Conservation (phyloP, 1,140 invertebrate genomes). For the Chrysopa pallens region DNA sequence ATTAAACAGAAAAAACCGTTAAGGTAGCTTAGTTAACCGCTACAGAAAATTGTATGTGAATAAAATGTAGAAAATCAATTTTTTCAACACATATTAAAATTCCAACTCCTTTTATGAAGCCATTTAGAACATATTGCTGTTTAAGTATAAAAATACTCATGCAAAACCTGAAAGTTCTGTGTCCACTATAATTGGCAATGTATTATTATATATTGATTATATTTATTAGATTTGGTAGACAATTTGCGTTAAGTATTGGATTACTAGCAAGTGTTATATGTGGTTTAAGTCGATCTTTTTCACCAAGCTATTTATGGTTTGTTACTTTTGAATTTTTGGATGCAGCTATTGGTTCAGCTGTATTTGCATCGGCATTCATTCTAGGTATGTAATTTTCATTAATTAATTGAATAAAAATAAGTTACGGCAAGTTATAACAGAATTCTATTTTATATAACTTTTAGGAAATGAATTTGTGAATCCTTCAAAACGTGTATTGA, state of each 20-base stretch:
- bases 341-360: constrained; percentile 34
- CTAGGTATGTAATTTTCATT: constrained; percentile 26
- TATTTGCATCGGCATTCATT: constrained; percentile 41
- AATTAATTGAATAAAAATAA: too few species aligned
- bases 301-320: constrained; percentile 41
- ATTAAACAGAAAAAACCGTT: too few species aligned
- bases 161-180: not conserved
- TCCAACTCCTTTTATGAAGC: not conserved
- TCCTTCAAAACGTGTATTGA: constrained; percentile 48
- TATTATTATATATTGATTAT: constrained; percentile 6
- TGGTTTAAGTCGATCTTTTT: constrained; percentile 42
- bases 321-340: constrained; percentile 44
- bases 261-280: constrained; percentile 34
- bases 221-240: constrained; percentile 49
- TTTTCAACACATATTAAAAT: too few species aligned
- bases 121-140: not conserved
- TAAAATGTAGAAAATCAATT: too few species aligned
- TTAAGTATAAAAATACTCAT: not conserved
- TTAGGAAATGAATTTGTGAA: constrained; percentile 61
- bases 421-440: too few species aligned
- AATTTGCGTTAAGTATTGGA: constrained; percentile 35
- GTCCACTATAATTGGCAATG: too few species aligned
- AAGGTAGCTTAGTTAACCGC: too few species aligned
- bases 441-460: constrained; percentile 14
- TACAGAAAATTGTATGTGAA: too few species aligned